Evolutionary conservation across 2,797 vertebrate species (phyloP).

Genomic region (Pyrrhura leucotis): DNA sequence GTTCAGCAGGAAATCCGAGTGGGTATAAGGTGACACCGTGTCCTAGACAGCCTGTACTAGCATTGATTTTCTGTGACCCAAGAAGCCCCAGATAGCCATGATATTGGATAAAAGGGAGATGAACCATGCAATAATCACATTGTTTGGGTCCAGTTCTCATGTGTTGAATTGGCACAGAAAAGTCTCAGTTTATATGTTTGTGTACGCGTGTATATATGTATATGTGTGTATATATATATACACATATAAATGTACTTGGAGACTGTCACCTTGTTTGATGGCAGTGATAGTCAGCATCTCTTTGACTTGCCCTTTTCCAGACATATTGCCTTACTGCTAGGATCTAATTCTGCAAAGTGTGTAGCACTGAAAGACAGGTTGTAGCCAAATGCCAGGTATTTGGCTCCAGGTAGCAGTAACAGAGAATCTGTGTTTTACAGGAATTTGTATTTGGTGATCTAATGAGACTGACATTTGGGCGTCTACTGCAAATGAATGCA

Average conservation of each 20-base stretch:
- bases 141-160: neutral
- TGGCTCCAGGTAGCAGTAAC: neutral
- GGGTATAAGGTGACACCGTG: neutral
- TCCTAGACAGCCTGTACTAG: neutral
- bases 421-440: neutral
- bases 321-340: neutral
- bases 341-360: neutral
- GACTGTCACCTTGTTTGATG: neutral
- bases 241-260: neutral
- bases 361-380: neutral
- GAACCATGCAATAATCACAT: neutral
- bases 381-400: neutral
- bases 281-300: neutral
- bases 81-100: neutral
- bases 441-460: neutral
- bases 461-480: neutral
- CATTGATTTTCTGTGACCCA: neutral
- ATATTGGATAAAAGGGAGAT: neutral
- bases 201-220: accelerated
- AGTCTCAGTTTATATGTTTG: accelerated
- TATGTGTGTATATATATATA: too few species aligned
- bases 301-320: neutral
- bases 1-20: neutral
- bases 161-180: neutral
- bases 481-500: neutral